A percentile compares a stretch with the other conserved stretches of the same genome.
phyloP scores from a whole-genome alignment of 1,140 invertebrate species.

The Drosophila kurseongensis region DNA sequence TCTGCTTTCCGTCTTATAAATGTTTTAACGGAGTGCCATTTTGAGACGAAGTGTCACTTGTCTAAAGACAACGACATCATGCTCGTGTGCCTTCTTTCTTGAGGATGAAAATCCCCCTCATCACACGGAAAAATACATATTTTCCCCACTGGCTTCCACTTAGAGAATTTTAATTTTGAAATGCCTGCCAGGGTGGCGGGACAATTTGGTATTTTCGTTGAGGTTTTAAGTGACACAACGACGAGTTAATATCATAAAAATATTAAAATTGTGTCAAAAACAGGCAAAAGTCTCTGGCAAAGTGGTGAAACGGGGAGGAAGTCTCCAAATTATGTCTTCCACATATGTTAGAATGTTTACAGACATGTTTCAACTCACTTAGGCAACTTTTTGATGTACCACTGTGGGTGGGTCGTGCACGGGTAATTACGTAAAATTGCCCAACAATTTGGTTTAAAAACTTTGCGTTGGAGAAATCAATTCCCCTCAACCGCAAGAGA shows the following conservation, averaged over 20 bases:
- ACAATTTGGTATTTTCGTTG: constrained; percentile 29
- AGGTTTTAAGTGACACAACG: constrained; percentile 50
- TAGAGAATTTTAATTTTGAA: constrained; percentile 71
- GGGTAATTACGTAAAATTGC: constrained; percentile 35
- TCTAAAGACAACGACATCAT: constrained; percentile 37
- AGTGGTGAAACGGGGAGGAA: neutral
- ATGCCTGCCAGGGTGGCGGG: constrained; percentile 16
- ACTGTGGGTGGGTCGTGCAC: neutral
- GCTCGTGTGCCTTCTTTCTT: constrained; percentile 25
- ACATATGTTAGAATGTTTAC: constrained; percentile 42
- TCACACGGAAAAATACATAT: constrained; percentile 2
- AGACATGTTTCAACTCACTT: constrained; percentile 35
- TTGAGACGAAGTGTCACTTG: constrained; percentile 57
- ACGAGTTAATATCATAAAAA: constrained; percentile 47
- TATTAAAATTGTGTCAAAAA: constrained; percentile 45
- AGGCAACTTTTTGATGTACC: constrained; percentile 35
- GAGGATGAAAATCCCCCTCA: constrained; percentile 14
- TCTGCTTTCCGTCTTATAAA: constrained; percentile 44
- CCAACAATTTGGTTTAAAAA: constrained; percentile 21
- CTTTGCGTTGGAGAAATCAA: constrained; percentile 31
- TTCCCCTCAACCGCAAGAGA: constrained; percentile 17
- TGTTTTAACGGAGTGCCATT: constrained; percentile 57
- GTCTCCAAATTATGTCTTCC: constrained; percentile 17
- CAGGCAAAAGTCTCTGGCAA: constrained; percentile 17
- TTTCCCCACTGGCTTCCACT: constrained; percentile 23